A percentile compares a stretch with the other conserved stretches of the same genome.
Evolutionary conservation across 2,797 vertebrate species (phyloP).

Genomic region (Valencia hispanica): DNA sequence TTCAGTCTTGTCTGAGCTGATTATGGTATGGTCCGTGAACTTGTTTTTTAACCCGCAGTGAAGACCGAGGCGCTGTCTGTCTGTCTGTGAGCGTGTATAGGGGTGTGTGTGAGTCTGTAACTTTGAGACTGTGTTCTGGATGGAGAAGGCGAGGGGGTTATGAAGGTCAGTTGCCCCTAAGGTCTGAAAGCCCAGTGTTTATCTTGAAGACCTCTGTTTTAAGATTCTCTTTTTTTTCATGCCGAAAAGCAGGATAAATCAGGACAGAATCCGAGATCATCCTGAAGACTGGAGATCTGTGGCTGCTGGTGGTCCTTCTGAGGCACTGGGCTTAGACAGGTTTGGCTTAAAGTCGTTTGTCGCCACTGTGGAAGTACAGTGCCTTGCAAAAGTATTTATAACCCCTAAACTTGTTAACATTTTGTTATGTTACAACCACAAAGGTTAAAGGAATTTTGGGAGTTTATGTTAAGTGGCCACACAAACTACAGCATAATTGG

Average conservation of each 20-base stretch:
- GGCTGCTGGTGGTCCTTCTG: conserved; percentile 50
- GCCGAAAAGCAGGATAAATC: conserved; percentile 19
- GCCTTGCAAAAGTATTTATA: not conserved
- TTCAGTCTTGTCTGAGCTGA: conserved; percentile 70
- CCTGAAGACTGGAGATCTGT: conserved; percentile 46
- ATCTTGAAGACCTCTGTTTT: conserved; percentile 61
- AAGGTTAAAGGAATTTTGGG: not conserved
- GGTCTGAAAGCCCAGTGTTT: conserved; percentile 74
- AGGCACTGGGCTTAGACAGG: conserved; percentile 59
- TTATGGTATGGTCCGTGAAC: conserved; percentile 71
- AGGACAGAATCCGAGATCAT: conserved; percentile 42
- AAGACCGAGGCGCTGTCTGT: conserved; percentile 63
- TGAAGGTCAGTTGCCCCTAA: conserved; percentile 48
- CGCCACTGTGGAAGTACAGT: conserved; percentile 12
- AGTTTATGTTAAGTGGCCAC: not conserved
- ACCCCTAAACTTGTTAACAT: not conserved
- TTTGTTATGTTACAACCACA: not conserved
- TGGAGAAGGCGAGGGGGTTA: conserved; percentile 46
- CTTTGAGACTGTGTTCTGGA: conserved; percentile 18
- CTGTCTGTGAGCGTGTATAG: conserved; percentile 31
- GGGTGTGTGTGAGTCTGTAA: conserved; percentile 4
- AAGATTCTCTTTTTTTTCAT: conserved; percentile 46
- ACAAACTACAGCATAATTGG: not conserved
- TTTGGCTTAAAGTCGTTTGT: conserved; percentile 47
- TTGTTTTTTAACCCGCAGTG: conserved; percentile 76